Evolutionary conservation across 2,888 invertebrate genomes (phyloP).

Genomic region (Eupithecia inturbata): DNA sequence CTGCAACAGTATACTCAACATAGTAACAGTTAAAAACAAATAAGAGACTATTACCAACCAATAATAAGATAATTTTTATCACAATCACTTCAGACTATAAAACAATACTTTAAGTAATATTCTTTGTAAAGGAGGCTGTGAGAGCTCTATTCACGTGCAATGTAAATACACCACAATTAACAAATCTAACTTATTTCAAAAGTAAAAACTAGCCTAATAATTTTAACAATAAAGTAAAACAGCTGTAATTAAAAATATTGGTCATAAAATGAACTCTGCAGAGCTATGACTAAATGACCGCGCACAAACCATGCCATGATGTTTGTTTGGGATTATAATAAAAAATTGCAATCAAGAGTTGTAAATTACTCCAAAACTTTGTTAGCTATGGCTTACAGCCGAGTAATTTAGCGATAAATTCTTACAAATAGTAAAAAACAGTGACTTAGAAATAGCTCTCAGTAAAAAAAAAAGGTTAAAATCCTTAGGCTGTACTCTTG

Average conservation of each 20-base stretch:
- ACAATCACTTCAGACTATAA: conserved; percentile 81
- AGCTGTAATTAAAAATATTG: conserved; percentile 77
- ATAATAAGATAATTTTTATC: conserved; percentile 77
- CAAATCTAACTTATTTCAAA: conserved; percentile 82
- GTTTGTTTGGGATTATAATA: conserved; percentile 74
- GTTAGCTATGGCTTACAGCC: conserved; percentile 75
- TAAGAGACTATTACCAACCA: conserved; percentile 67
- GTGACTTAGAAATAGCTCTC: conserved; percentile 85
- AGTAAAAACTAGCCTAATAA: conserved; percentile 83
- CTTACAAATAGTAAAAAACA: conserved; percentile 77
- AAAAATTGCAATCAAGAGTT: conserved; percentile 76
- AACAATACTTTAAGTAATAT: conserved; percentile 66
- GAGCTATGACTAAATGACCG: conserved; percentile 84
- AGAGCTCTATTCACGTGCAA: conserved; percentile 79
- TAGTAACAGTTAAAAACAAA: conserved; percentile 73
- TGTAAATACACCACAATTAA: conserved; percentile 82
- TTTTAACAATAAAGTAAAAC: conserved; percentile 82
- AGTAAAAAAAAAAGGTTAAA: conserved; percentile 82
- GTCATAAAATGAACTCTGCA: conserved; percentile 78
- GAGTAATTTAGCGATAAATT: conserved; percentile 67
- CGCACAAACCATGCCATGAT: conserved; percentile 80
- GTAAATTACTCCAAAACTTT: conserved; percentile 83
- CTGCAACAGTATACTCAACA: conserved; percentile 64
- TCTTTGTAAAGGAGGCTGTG: conserved; percentile 76
- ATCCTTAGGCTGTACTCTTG: conserved; percentile 84